Base-by-base conservation (phyloP, 2,113 vertebrate genomes). In the Panurus biarmicus region DNA sequence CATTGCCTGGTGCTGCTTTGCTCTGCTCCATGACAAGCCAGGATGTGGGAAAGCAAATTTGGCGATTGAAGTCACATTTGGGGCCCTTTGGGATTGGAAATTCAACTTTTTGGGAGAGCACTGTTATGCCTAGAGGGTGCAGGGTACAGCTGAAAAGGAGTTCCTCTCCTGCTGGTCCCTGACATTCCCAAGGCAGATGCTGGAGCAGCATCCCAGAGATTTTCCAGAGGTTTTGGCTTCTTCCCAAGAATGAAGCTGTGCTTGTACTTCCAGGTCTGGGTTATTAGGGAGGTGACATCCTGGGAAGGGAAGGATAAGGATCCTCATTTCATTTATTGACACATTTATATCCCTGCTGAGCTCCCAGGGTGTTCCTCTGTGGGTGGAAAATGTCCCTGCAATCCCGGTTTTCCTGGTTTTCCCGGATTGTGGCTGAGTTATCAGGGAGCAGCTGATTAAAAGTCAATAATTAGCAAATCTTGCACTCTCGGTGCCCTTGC, bases 351-450 rank as follows among this genome's bases (percentile, higher is more conserved):
- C 53, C 64, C 23, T 4, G 2, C 19, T 51, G 48, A 76, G 16
- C 20, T 36, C n/a, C n/a, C 11, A 2, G 5, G 12, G 4, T 2
- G 26, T 12, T 69, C 24, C 28, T 44, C 14, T 1, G 1, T 2
- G 14, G 19, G 3, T 28, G 57, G 56, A 40, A 89, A 53, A 61
- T 0, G 3, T 6, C 9, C 47, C 51, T 35, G n/a, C n/a, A 12
- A 26, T 45, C 75, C 62, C 0, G 0, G 1, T 11, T 65, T 44
- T 81, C 28, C 73, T 0, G 0, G 7, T 11, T 64, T 50, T 80
- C 26, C 73, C 0, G 0, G 7, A 2, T 0, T 19, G 36, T 36
- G 20, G 11, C 54, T 1, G 1, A 7, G 1, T 62, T 87, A 78
- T 51, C 31, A 0, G 54, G 53, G 24, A 75, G 26, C 44, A 35